These are phyloP conservation scores for Coracopsis vasa DNA, from an alignment of 2,113 vertebrate species.

Conservation along the genomic window DNA sequence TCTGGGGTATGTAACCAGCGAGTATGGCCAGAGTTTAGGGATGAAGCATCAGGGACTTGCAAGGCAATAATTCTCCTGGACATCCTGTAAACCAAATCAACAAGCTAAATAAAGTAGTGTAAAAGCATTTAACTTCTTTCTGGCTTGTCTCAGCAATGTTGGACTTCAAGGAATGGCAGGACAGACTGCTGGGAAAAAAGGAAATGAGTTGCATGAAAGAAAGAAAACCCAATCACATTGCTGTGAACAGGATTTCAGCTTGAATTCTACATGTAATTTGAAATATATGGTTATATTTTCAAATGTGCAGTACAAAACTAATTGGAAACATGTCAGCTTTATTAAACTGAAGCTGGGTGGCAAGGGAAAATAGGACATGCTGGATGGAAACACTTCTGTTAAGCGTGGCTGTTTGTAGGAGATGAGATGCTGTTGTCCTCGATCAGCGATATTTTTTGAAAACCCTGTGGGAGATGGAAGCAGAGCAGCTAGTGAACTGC, in stretches of 20 bases:
- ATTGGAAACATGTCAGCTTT: background rate
- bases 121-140: background rate
- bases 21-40: background rate
- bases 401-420: background rate
- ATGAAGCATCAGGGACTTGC: background rate
- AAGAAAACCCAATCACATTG: background rate
- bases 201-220: fast-evolving
- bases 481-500: background rate
- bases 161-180: background rate
- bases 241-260: background rate
- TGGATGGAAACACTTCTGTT: background rate
- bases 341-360: background rate
- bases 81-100: background rate
- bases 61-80: background rate
- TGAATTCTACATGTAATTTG: background rate
- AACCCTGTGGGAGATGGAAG: background rate
- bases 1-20: background rate
- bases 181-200: background rate
- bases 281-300: background rate
- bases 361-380: background rate
- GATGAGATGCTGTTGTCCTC: background rate
- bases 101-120: background rate
- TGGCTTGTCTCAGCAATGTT: fast-evolving
- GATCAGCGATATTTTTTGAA: fast-evolving
- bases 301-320: background rate